These are phyloP conservation scores for Thereva unica DNA, from an alignment of 2,888 invertebrate species.

Conservation along the genomic window DNA sequence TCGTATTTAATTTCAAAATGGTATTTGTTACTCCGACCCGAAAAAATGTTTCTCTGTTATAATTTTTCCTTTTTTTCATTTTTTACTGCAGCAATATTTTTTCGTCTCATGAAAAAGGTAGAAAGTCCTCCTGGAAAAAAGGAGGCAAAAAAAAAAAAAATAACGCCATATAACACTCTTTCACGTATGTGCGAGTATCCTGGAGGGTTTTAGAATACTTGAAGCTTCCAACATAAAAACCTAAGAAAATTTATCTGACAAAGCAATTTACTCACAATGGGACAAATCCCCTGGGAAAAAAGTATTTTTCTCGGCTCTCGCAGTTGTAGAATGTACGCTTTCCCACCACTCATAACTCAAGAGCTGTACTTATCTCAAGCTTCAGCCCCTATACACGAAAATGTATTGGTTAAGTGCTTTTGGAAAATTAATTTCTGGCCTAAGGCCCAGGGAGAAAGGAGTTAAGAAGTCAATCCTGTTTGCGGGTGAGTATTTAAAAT, in stretches of 20 bases:
- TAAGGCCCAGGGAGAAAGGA: background rate
- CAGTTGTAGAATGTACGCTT: background rate
- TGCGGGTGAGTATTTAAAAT: no score
- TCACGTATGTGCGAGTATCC: background rate
- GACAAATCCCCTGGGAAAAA: conserved; percentile 27
- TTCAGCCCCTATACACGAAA: no score
- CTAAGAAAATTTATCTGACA: conserved; percentile 31
- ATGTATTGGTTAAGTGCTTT: conserved; percentile 21
- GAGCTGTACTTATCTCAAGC: background rate
- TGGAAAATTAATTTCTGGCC: conserved; percentile 15
- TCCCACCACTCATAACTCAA: conserved; percentile 2
- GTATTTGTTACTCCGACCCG: no score
- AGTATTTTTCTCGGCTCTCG: conserved; percentile 5
- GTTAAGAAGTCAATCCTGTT: no score
- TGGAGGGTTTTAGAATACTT: conserved; percentile 12
- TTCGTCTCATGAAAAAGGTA: conserved; percentile 15
- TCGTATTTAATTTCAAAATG: no score
- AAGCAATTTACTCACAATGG: conserved; percentile 35
- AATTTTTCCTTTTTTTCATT: conserved; percentile 4
- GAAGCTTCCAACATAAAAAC: conserved; percentile 19
- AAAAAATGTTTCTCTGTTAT: no score
- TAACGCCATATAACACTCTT: conserved; percentile 3
- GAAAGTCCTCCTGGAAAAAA: conserved; percentile 3
- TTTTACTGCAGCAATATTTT: conserved; percentile 24
- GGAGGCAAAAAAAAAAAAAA: background rate